These are phyloP conservation scores for Prorops nasuta DNA, from an alignment of 1,140 invertebrate species.

Conservation along the genomic window DNA sequence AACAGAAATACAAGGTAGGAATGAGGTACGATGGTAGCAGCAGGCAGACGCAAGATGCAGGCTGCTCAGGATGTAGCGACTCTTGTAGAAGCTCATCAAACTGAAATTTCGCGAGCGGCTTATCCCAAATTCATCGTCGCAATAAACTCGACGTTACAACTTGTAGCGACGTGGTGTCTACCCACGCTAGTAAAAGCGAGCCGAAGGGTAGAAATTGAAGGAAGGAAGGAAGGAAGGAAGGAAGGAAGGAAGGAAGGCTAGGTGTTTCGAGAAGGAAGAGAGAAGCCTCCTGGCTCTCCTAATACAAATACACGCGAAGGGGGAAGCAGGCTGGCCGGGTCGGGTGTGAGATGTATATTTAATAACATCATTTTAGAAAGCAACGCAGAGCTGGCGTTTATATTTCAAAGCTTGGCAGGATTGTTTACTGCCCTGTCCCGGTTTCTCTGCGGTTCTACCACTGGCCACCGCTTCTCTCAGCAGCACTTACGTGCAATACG, in stretches of 20 bases:
- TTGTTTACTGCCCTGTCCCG: slow-evolving; percentile 29
- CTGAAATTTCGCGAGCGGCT: slow-evolving; percentile 34
- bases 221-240: slow-evolving; percentile 10
- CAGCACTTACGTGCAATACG: too few relatives aligned
- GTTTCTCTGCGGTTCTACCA: too few relatives aligned
- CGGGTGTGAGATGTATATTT: slow-evolving; percentile 26
- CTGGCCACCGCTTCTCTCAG: too few relatives aligned
- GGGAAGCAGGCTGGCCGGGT: neutral
- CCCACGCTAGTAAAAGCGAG: too few relatives aligned
- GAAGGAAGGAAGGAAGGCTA: slow-evolving; percentile 14
- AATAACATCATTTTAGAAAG: slow-evolving; percentile 37
- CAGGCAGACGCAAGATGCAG: too few relatives aligned
- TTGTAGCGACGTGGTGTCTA: slow-evolving; percentile 17
- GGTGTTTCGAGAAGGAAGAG: slow-evolving; percentile 21
- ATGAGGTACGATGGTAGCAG: too few relatives aligned
- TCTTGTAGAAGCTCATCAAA: slow-evolving; percentile 35
- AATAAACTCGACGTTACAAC: slow-evolving; percentile 37
- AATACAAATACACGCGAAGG: slow-evolving; percentile 11
- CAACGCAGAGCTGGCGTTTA: slow-evolving; percentile 27
- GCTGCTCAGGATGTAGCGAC: too few relatives aligned
- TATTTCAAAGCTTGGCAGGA: slow-evolving; percentile 35
- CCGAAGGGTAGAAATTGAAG: too few relatives aligned
- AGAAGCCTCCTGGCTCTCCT: slow-evolving; percentile 13
- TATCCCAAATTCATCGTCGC: slow-evolving; percentile 42
- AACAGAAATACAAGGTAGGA: too few relatives aligned